Evolutionary conservation across 2,888 invertebrate species (phyloP).

Genomic region (Cyrtodaria siliqua): DNA sequence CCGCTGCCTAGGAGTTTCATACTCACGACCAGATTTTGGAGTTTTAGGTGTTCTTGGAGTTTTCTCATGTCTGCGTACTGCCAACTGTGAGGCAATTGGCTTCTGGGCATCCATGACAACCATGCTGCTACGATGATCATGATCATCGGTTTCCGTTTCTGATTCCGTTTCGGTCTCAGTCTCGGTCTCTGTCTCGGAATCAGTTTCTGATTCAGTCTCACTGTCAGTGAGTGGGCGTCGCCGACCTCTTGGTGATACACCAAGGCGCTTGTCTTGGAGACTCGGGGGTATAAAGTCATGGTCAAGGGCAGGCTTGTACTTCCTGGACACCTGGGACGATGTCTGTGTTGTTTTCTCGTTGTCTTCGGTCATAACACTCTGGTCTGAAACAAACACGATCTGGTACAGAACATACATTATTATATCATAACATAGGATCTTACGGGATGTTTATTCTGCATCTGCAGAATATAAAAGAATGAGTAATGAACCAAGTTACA

Average conservation of each 20-base stretch:
- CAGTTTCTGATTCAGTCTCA: conserved; percentile 57
- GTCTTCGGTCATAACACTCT: conserved; percentile 74
- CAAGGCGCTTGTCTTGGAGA: conserved; percentile 41
- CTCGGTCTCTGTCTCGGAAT: conserved; percentile 61
- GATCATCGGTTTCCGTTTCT: conserved; percentile 64
- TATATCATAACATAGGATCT: no score
- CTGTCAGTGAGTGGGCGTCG: conserved; percentile 43
- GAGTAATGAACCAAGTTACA: no score
- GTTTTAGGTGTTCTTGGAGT: conserved; percentile 54
- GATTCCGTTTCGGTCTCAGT: conserved; percentile 60
- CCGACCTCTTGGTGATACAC: conserved; percentile 27
- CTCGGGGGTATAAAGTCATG: conserved; percentile 65
- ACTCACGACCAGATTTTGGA: conserved; percentile 46
- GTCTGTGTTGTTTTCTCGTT: conserved; percentile 70
- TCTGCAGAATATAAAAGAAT: no score
- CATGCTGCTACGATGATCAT: conserved; percentile 62
- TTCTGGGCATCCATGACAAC: conserved; percentile 73
- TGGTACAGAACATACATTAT: no score
- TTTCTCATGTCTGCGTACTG: conserved; percentile 33
- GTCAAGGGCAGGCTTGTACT: conserved; percentile 53
- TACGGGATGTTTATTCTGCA: no score
- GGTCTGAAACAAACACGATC: conserved; percentile 57
- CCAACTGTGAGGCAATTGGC: conserved; percentile 57
- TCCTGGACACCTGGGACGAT: conserved; percentile 41
- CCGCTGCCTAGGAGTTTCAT: conserved; percentile 52